Evolutionary conservation across 2,797 vertebrate species (phyloP), one percentile per base, ranked within the genome.

Genomic region (Rhinatrema bivittatum): DNA sequence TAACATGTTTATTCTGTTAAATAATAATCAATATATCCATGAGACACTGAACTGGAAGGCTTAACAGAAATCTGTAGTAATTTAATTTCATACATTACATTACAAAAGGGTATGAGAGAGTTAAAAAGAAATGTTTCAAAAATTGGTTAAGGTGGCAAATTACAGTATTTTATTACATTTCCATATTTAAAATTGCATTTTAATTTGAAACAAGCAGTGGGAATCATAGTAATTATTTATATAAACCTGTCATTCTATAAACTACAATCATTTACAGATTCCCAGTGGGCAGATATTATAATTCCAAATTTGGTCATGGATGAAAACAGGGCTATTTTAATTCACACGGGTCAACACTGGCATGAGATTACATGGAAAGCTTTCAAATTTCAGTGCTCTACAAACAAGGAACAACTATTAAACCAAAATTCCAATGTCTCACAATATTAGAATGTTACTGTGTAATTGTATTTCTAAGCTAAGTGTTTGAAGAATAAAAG

Each of bases 271-370:
- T 79, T 74, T 72, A 62, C 62, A 68, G 77, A 87, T 72, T 74
- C 83, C 49, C 54, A 50, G 56, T 71, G 83, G 71, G 60, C 27
- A 79, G 70, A 80, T 56, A 62, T 6, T 72, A 62, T 74, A 81
- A 76, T 73, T 81, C 85, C 88, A 87, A 87, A 89, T 90, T 91
- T 90, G 88, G 88, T 89, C 83, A 90, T 65, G 67, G 72, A 63
- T 76, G 76, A 80, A 78, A 80, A 72, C 50, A 52, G 53, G 55
- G 71, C 81, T 80, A 81, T 87, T 87, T 84, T 82, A 71, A 87
- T 84, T 82, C 77, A 74, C 62, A 65, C 74, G 74, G 85, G 79
- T 85, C 81, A 83, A 74, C 77, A 79, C 15, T 84, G 82, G 81
- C 79, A 85, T 67, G 51, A 72, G 54, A 84, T 70, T 65, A 68